A percentile compares a stretch with the other conserved stretches of the same genome.
These are phyloP conservation scores for Pavo muticus DNA, from an alignment of 2,113 vertebrate genomes.

Conservation along the genomic window DNA sequence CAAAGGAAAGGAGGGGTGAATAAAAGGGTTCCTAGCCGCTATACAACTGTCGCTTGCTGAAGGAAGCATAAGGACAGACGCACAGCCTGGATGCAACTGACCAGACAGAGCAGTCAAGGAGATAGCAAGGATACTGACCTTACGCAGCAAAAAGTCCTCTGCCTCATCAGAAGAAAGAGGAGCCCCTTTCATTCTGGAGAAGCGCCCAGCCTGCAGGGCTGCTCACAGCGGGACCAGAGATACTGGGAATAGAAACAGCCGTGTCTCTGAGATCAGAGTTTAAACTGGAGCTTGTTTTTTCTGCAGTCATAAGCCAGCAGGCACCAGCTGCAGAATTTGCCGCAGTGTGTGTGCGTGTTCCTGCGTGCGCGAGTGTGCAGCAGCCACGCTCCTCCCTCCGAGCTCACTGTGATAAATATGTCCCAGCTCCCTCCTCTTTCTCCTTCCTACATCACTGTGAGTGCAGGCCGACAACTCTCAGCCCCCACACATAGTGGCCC, in stretches of 20 bases:
- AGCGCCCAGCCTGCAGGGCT: constrained; percentile 36
- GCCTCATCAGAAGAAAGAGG: neutral
- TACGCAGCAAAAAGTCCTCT: neutral
- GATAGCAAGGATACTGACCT: neutral
- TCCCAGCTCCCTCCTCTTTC: constrained; percentile 52
- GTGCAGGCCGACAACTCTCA: neutral
- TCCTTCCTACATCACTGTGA: constrained; percentile 28
- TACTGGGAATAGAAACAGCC: constrained; percentile 35
- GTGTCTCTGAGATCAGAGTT: constrained; percentile 40
- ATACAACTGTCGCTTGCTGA: neutral
- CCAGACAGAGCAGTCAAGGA: neutral
- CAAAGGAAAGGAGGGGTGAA: neutral
- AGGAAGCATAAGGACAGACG: neutral
- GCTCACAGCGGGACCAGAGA: constrained; percentile 10
- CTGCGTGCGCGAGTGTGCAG: constrained; percentile 67
- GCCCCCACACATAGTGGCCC: neutral
- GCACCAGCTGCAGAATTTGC: constrained; percentile 83
- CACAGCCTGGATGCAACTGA: neutral
- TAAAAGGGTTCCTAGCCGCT: neutral
- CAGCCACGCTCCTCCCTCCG: constrained; percentile 74
- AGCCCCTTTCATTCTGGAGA: constrained; percentile 2
- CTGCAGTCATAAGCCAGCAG: constrained; percentile 77
- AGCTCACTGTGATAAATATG: constrained; percentile 44
- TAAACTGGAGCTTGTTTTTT: constrained; percentile 76
- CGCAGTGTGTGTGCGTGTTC: constrained; percentile 80